Conservation (phyloP, 2,888 invertebrate genomes). For the Hofmannophila pseudospretella region DNA sequence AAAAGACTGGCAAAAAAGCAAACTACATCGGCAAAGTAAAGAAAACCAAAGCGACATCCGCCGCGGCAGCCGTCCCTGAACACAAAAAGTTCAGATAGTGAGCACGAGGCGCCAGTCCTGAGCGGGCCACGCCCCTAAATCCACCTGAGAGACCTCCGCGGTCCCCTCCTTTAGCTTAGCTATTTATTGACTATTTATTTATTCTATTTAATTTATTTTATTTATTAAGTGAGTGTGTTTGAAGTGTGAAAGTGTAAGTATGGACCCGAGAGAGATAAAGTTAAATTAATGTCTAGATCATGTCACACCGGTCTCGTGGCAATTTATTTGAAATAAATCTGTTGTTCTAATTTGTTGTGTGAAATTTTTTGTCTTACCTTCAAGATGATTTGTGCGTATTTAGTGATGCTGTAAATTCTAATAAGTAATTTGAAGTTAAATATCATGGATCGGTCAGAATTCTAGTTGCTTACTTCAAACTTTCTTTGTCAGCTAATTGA, state of each 20-base stretch:
- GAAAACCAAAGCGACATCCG: slow-evolving; percentile 72
- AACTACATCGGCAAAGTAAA: slow-evolving; percentile 71
- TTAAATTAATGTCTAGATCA: slow-evolving; percentile 79
- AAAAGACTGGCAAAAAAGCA: slow-evolving; percentile 72
- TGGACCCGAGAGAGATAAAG: slow-evolving; percentile 66
- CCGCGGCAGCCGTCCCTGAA: slow-evolving; percentile 64
- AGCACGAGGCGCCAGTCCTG: slow-evolving; percentile 42
- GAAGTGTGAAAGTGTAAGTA: slow-evolving; percentile 73
- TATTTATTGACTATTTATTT: slow-evolving; percentile 79
- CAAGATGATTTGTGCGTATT: slow-evolving; percentile 62
- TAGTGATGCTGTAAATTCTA: slow-evolving; percentile 20
- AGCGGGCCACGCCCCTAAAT: slow-evolving; percentile 53
- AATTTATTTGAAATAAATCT: slow-evolving; percentile 77
- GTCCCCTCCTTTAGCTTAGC: slow-evolving; percentile 75
- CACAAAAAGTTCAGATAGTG: slow-evolving; percentile 79
- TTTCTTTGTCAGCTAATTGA: slow-evolving; percentile 51
- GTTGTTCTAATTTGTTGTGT: slow-evolving; percentile 71
- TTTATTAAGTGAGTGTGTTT: slow-evolving; percentile 78
- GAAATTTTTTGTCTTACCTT: slow-evolving; percentile 66
- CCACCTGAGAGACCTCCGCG: slow-evolving; percentile 66
- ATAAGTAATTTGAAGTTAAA: background rate
- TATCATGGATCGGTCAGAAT: slow-evolving; percentile 60
- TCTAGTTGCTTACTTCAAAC: slow-evolving; percentile 47
- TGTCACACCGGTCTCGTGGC: slow-evolving; percentile 78
- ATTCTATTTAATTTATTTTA: slow-evolving; percentile 79